phyloP scores from a whole-genome alignment of 1,140 invertebrate genomes.

The Goniozus legneri region DNA sequence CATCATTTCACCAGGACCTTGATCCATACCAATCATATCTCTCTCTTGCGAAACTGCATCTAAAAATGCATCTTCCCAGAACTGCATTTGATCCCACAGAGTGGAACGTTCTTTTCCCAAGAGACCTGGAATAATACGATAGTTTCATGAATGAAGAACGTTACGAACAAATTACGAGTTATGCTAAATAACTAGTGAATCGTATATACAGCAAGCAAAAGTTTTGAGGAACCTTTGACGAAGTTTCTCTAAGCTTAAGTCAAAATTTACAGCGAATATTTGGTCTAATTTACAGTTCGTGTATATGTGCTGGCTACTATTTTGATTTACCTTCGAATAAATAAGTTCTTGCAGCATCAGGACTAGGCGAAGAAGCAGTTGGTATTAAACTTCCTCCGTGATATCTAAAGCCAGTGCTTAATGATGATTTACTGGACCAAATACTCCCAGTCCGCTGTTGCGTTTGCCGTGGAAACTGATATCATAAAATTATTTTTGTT shows the following conservation, averaged over 20 bases:
- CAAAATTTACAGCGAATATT: too few relatives aligned
- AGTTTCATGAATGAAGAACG: background rate
- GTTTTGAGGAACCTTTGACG: too few relatives aligned
- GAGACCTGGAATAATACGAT: slow-evolving; percentile 37
- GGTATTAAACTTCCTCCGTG: slow-evolving; percentile 84
- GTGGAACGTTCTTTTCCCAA: slow-evolving; percentile 73
- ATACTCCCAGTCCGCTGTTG: slow-evolving; percentile 81
- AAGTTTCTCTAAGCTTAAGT: too few relatives aligned
- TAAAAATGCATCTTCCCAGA: slow-evolving; percentile 99
- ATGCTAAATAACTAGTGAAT: too few relatives aligned
- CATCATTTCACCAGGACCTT: slow-evolving; percentile 98
- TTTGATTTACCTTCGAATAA: slow-evolving; percentile 81
- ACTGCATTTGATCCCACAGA: slow-evolving; percentile 99
- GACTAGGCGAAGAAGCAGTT: slow-evolving; percentile 76
- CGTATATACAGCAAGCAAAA: too few relatives aligned
- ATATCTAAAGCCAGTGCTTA: slow-evolving; percentile 84
- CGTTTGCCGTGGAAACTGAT: slow-evolving; percentile 62
- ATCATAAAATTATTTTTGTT: slow-evolving; percentile 24
- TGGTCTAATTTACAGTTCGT: too few relatives aligned
- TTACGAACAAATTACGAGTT: too few relatives aligned
- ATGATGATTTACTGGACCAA: slow-evolving; percentile 89
- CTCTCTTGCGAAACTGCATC: slow-evolving; percentile 98
- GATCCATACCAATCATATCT: slow-evolving; percentile 99
- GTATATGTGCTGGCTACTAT: too few relatives aligned
- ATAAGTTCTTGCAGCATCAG: slow-evolving; percentile 83